Base-by-base conservation (phyloP, 2,888 invertebrate genomes). In the Antitype chi region DNA sequence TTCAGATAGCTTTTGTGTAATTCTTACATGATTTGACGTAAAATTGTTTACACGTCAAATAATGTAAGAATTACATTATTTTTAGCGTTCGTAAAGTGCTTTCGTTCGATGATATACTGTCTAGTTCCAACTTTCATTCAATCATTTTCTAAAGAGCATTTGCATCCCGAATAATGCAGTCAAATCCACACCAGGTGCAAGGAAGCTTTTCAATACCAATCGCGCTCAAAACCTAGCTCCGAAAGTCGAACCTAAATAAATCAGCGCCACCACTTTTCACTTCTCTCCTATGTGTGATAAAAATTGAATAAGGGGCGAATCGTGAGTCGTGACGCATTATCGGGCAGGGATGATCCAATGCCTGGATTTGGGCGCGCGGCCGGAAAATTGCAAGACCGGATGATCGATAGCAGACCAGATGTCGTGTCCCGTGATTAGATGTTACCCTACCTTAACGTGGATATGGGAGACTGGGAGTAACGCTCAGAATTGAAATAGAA, bases 341-440 rank as follows among this genome's bases (percentile, higher is more conserved):
- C 92, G 89, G 91, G 85, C 88, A 85, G 83, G 90, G 92, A 90
- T 94, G 92, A 93, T 92, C 91, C 93, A 91, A 91, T 90, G 90
- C 85, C 82, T 89, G 92, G 93, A 92, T 94, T 93, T 92, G 90
- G 91, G 90, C 79, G 83, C 84, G 85, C 88, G 89, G 88, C 90
- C 90, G 92, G 92, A 90, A 94, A 92, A 93, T 93, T 92, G 92
- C 92, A 90, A 88, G 86, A 85, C 85, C 86, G 84, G 84, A 92
- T 95, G 94, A 95, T 94, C 92, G 94, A 95, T 94, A 92, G 90
- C 85, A 86, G 89, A 84, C 89, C 94, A 93, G 92, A 93, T 93
- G 92, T 90, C 92, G 89, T 89, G 90, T 81, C 81, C 87, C 87
- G 88, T 91, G 93, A 94, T 93, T 93, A 92, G 86, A 86, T 83